Base-by-base conservation (phyloP, 2,113 vertebrate genomes). In the Tachuris rubrigastra region DNA sequence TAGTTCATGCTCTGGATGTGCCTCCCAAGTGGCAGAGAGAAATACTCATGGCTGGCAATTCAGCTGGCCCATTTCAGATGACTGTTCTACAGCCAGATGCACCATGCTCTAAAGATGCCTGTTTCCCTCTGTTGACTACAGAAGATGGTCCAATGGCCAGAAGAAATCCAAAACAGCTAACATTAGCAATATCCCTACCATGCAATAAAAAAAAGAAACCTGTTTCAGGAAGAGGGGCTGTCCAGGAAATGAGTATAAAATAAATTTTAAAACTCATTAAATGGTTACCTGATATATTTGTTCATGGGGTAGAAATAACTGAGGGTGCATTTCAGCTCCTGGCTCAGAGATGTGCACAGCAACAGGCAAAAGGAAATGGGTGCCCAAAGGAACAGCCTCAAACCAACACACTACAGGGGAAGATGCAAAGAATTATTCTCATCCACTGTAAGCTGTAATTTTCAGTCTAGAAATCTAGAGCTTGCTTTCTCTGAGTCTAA, bases 391-490 rank as follows among this genome's bases (percentile, higher is more conserved):
- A 92, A 81, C 0, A 1, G 52, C 41, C 72, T 95, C 82, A 59
- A 86, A 87, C 58, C 49, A 63, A 71, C 65, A n/a, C 10, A 46
- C 69, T 33, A 75, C 82, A 28, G 28, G 23, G 28, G 37, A 93
- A 86, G 88, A 90, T 33, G 44, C 14, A 2, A 93, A 77, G 88
- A 92, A 88, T 74, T 81, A 53, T 83, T 65, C 72, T 67, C 68
- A 90, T 89, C 83, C 60, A 86, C 65, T 58, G 39, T 25, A 91
- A 77, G 20, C 60, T 84, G 59, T 65, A 93, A 95, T 96, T 93
- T 96, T 93, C 92, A 93, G 68, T 79, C 73, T 78, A 84, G 88
- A 92, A 96, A 90, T 68, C 88, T 68, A 90, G 88, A 90, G 88
- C 52, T 96, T 71, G 88, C 65, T 90, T 92, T 89, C 75, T 92